Conservation (phyloP, 2,113 vertebrate species). For the Pimephales promelas region DNA sequence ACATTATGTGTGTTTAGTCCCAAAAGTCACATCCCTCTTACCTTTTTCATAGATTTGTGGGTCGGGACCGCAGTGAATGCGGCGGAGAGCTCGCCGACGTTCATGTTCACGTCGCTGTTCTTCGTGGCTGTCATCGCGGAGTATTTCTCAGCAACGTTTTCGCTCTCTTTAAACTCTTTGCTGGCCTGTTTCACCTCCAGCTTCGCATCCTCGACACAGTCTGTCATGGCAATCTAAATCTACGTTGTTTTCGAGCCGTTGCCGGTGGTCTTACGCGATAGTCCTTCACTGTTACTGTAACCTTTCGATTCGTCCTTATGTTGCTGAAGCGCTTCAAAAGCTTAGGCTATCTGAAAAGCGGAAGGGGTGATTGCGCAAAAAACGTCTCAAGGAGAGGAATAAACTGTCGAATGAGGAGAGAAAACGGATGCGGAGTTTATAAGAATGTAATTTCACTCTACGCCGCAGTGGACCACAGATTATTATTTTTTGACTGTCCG, state of each 20-base stretch:
- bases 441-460: slow-evolving; percentile 35
- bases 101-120: slow-evolving; percentile 79
- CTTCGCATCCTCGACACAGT: slow-evolving; percentile 61
- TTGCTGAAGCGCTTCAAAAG: slow-evolving; percentile 24
- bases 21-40: slow-evolving; percentile 57
- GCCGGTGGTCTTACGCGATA: background rate
- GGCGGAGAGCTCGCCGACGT: slow-evolving; percentile 75
- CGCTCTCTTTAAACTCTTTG: slow-evolving; percentile 82
- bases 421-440: slow-evolving; percentile 21
- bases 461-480: slow-evolving; percentile 42
- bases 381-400: no score
- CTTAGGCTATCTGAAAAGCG: background rate
- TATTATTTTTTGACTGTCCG: slow-evolving; percentile 60
- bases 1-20: background rate
- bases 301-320: slow-evolving; percentile 58
- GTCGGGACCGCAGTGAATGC: slow-evolving; percentile 79
- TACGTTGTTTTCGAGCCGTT: background rate
- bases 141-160: slow-evolving; percentile 82
- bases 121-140: slow-evolving; percentile 78
- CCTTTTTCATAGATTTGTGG: slow-evolving; percentile 81
- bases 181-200: slow-evolving; percentile 80
- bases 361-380: background rate
- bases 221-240: slow-evolving; percentile 66
- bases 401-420: background rate
- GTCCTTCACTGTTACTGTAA: slow-evolving; percentile 48